A percentile compares a stretch with the other conserved stretches of the same genome.
Evolutionary conservation across 2,113 vertebrate genomes (phyloP).

Genomic region (Caranx ignobilis): DNA sequence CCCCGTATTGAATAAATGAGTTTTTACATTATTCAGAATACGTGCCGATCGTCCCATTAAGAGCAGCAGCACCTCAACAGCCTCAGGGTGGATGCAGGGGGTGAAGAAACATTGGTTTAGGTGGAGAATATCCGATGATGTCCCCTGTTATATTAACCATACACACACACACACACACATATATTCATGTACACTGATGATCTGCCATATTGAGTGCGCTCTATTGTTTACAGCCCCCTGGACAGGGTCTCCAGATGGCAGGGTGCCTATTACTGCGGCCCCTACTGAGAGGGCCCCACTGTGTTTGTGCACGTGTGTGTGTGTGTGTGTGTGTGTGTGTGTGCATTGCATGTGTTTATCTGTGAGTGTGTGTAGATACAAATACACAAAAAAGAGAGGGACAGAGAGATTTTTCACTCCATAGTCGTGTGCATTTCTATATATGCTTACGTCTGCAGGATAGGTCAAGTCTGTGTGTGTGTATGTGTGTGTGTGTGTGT

Average conservation of each 20-base stretch:
- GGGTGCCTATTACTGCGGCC: slow-evolving; percentile 79
- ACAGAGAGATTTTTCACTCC: slow-evolving; percentile 21
- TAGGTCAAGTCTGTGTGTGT: slow-evolving; percentile 14
- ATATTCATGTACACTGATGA: slow-evolving; percentile 51
- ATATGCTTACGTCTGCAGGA: slow-evolving; percentile 46
- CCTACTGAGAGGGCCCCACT: slow-evolving; percentile 78
- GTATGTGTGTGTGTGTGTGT: slow-evolving; percentile 30
- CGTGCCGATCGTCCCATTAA: slow-evolving; percentile 42
- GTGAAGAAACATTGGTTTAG: slow-evolving; percentile 78
- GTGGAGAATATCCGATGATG: slow-evolving; percentile 57
- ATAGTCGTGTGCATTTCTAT: slow-evolving; percentile 29
- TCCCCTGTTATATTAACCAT: slow-evolving; percentile 50
- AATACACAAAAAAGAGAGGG: slow-evolving; percentile 42
- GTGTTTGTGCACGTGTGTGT: slow-evolving; percentile 37
- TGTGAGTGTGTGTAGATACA: slow-evolving; percentile 43
- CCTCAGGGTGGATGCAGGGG: slow-evolving; percentile 71
- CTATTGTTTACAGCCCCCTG: slow-evolving; percentile 79
- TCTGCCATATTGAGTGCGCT: slow-evolving; percentile 71
- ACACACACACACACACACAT: slow-evolving; percentile 34
- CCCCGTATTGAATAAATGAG: slow-evolving; percentile 36
- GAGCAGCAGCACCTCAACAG: slow-evolving; percentile 53
- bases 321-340: slow-evolving; percentile 29
- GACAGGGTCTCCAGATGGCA: slow-evolving; percentile 81
- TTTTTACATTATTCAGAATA: slow-evolving; percentile 69
- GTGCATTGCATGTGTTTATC: slow-evolving; percentile 32